Base-by-base conservation (phyloP, 2,888 invertebrate genomes). In the Blastobasis lacticolella region DNA sequence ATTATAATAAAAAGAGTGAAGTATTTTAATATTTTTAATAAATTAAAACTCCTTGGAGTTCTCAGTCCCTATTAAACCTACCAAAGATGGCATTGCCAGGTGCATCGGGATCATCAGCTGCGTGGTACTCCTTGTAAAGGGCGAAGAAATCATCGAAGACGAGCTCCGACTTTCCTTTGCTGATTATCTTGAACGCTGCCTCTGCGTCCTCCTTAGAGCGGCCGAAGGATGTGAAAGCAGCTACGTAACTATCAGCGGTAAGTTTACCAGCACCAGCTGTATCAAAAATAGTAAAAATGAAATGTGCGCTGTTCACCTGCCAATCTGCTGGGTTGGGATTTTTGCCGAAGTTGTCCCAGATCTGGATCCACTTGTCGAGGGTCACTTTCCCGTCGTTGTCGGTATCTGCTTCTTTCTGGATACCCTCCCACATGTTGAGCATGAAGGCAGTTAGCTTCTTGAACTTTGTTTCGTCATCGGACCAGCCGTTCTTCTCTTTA, bases 211-310 rank as follows among this genome's bases (percentile, higher is more conserved):
- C 85, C 59, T 91, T 90, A 62, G 92, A 87, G 49, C 95, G 79
- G 0, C 95, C 95, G 67, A 95, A 95, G 64, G 93, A 92, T 60
- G 91, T 92, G 78, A 94, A 94, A 36, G 95, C 94, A 49, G 92
- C 89, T 10, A 93, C 92, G 78, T 95, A 96, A 76, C 96, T 96
- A 40, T 92, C 90, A 56, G 92, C 92, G 74, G 96, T 95, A 67
- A 96, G 95, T 0, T 75, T 66, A 0, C 78, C 79, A 67, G 96
- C 96, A 56, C 93, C 93, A 67, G 95, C 95, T 50, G 94, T 93
- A 69, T 96, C 96, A 77, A 95, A 94, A 55, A 95, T 87, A 63
- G 94, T 93, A 75, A 96, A 96, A 91, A 95, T 94, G 78, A 95
- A 94, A 71, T 94, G 92, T 92, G 94, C 92, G 82, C 95, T 96